These are phyloP conservation scores for Indicator indicator DNA, from an alignment of 2,113 vertebrate species.

Conservation along the genomic window DNA sequence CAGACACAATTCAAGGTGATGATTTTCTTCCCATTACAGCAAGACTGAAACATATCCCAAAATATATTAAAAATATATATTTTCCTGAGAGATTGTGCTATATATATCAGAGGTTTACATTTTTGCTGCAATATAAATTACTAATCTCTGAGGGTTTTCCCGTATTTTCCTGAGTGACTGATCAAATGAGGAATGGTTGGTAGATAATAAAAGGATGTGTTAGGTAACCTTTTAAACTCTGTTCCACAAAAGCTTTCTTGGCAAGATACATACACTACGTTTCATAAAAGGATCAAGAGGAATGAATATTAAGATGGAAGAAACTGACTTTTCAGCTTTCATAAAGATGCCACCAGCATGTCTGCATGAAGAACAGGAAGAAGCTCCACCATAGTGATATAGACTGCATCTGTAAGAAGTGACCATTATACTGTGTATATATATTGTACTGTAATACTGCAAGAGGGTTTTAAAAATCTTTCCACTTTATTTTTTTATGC, in stretches of 20 bases:
- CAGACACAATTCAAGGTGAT: constrained; percentile 79
- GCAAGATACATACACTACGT: constrained; percentile 74
- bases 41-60: constrained; percentile 83
- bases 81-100: constrained; percentile 78
- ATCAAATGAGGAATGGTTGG: constrained; percentile 49
- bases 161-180: constrained; percentile 52
- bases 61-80: constrained; percentile 82
- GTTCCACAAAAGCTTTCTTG: constrained; percentile 55
- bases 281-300: constrained; percentile 62
- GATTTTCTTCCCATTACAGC: constrained; percentile 80
- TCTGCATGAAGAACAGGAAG: constrained; percentile 50
- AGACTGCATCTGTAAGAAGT: constrained; percentile 72
- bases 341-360: constrained; percentile 69
- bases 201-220: constrained; percentile 42
- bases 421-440: constrained; percentile 78
- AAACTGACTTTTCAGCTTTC: constrained; percentile 50
- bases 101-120: constrained; percentile 76
- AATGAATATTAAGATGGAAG: constrained; percentile 32
- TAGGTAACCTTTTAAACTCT: constrained; percentile 31
- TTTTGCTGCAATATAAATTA: constrained; percentile 78
- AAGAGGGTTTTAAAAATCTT: constrained; percentile 77
- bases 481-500: constrained; percentile 82
- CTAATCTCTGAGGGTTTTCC: constrained; percentile 72
- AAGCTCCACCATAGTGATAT: constrained; percentile 58
- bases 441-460: constrained; percentile 79